phyloP scores from a whole-genome alignment of 1,140 invertebrate species.

The Drosophila lacteicornis region DNA sequence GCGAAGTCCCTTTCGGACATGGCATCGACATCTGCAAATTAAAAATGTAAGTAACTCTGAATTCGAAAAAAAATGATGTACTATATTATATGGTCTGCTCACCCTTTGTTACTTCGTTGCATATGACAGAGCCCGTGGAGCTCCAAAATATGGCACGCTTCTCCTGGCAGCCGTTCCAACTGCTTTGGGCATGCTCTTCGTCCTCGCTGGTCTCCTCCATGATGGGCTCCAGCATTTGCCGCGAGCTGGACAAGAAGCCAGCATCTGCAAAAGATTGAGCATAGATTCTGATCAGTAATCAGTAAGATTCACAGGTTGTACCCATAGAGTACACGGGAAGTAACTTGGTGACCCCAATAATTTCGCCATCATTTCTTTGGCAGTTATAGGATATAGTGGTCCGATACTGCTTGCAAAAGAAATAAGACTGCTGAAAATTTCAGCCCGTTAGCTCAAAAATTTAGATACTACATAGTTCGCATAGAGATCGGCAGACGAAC shows the following conservation, averaged over 20 bases:
- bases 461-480: too few relatives aligned
- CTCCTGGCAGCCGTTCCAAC: constrained; percentile 64
- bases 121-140: constrained; percentile 86
- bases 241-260: constrained; percentile 75
- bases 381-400: too few relatives aligned
- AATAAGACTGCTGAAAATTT: too few relatives aligned
- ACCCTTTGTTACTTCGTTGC: constrained; percentile 85
- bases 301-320: not conserved
- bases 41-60: not conserved
- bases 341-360: too few relatives aligned
- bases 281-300: not conserved
- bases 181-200: constrained; percentile 86
- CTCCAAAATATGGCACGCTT: constrained; percentile 85
- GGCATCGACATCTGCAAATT: constrained; percentile 86
- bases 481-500: too few relatives aligned
- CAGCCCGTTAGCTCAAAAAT: too few relatives aligned
- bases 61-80: not conserved
- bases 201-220: constrained; percentile 91
- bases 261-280: constrained; percentile 68
- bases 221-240: constrained; percentile 88
- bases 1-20: constrained; percentile 91
- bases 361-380: too few relatives aligned
- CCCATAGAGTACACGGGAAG: too few relatives aligned
- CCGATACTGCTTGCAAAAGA: too few relatives aligned
- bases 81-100: constrained; percentile 15